These are phyloP conservation scores for Actinia equina DNA, from an alignment of 64 coral and sea anemone species.

Conservation along the genomic window DNA sequence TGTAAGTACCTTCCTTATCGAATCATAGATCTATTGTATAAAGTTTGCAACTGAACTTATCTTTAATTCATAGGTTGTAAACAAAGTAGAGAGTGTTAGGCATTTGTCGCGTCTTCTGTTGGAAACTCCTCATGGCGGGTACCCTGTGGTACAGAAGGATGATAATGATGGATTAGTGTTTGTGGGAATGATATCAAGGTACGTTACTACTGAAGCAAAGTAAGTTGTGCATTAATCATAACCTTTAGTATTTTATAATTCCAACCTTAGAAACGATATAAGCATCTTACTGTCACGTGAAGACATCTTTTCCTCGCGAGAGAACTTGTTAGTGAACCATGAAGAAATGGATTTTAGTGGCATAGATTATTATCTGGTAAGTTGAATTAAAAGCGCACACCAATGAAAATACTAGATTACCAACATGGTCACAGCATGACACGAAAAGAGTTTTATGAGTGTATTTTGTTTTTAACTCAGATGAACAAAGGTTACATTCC, in stretches of 20 bases:
- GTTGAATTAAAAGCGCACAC: neutral
- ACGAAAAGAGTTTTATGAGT: neutral
- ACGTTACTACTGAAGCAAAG: neutral
- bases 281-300: constrained; percentile 74
- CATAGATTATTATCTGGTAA: constrained; percentile 87
- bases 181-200: constrained; percentile 85
- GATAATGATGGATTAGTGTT: constrained; percentile 66
- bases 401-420: too few relatives aligned
- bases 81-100: constrained; percentile 66
- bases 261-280: constrained; percentile 57
- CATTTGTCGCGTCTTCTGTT: constrained; percentile 68
- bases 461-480: neutral
- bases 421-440: too few relatives aligned
- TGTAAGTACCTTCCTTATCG: constrained; percentile 33
- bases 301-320: constrained; percentile 73
- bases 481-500: constrained; percentile 35
- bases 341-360: constrained; percentile 64
- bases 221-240: too few relatives aligned
- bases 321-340: constrained; percentile 39
- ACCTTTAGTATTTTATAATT: neutral
- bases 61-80: constrained; percentile 67
- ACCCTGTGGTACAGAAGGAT: constrained; percentile 76
- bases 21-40: neutral
- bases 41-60: neutral
- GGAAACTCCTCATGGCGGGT: constrained; percentile 93